Evolutionary conservation across 2,797 vertebrate genomes (phyloP).

Genomic region (Coracias cyanogaster): DNA sequence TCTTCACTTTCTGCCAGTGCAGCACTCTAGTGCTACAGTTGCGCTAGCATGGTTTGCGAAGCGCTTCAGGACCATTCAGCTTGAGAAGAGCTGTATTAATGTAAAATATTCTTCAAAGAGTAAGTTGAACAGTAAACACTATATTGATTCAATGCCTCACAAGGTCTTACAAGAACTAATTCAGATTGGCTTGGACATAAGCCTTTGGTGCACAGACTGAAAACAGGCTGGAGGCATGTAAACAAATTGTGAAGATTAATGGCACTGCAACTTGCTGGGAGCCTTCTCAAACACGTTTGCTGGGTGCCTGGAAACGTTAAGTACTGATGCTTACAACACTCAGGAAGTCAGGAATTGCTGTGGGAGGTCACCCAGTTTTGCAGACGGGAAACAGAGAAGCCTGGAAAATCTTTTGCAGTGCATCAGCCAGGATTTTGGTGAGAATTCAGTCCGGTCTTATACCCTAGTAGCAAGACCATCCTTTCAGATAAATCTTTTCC

Average conservation of each 20-base stretch:
- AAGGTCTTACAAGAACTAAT: conserved; percentile 51
- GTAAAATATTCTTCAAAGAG: conserved; percentile 55
- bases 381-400: background rate
- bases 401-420: background rate
- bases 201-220: background rate
- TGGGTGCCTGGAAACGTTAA: background rate
- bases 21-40: conserved; percentile 21
- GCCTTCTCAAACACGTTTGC: background rate
- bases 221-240: conserved; percentile 29
- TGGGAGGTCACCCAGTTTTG: background rate
- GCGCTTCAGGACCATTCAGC: conserved; percentile 37
- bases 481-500: background rate
- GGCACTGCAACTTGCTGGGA: background rate
- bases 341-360: background rate
- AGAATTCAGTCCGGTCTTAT: background rate
- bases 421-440: background rate
- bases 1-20: background rate
- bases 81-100: conserved; percentile 37
- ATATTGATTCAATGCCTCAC: conserved; percentile 47
- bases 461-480: background rate
- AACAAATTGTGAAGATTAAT: conserved; percentile 51
- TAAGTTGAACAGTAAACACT: conserved; percentile 55
- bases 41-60: conserved; percentile 20
- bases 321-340: background rate
- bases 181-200: conserved; percentile 24